Conservation (phyloP, 2,113 vertebrate species). For the Callorhinus ursinus region DNA sequence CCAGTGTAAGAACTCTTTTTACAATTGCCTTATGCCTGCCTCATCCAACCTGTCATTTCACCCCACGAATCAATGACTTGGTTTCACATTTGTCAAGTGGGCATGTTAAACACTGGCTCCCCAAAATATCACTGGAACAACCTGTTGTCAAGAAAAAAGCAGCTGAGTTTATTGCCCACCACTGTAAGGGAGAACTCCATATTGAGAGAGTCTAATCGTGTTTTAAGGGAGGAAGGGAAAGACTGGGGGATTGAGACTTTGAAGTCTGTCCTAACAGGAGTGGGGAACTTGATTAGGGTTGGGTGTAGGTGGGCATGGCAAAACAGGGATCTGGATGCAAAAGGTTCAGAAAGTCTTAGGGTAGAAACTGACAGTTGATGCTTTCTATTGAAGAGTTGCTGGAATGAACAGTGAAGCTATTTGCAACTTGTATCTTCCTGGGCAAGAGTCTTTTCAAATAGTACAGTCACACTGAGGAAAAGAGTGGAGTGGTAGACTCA, state of each 20-base stretch:
- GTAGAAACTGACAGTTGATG: neutral
- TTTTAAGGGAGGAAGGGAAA: neutral
- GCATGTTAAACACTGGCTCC: neutral
- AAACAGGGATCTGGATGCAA: neutral
- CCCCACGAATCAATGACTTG: neutral
- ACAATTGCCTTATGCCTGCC: neutral
- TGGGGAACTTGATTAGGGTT: neutral
- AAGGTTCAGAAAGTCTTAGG: neutral
- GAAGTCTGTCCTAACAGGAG: neutral
- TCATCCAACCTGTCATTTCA: neutral
- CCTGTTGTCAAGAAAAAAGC: neutral
- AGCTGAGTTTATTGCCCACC: neutral
- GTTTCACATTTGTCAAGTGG: neutral
- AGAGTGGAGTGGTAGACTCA: neutral
- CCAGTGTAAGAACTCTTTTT: slow-evolving; percentile 1
- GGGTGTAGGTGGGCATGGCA: neutral
- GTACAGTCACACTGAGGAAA: neutral
- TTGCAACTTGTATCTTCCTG: neutral
- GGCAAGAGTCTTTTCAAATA: neutral
- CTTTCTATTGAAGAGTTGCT: slow-evolving; percentile 21
- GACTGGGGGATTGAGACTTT: neutral
- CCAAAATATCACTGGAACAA: neutral
- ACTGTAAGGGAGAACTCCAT: neutral
- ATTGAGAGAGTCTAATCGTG: neutral
- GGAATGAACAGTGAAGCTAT: slow-evolving; percentile 20